These are phyloP conservation scores for Condylura cristata DNA, from an alignment of 2,113 vertebrate species.

Conservation along the genomic window DNA sequence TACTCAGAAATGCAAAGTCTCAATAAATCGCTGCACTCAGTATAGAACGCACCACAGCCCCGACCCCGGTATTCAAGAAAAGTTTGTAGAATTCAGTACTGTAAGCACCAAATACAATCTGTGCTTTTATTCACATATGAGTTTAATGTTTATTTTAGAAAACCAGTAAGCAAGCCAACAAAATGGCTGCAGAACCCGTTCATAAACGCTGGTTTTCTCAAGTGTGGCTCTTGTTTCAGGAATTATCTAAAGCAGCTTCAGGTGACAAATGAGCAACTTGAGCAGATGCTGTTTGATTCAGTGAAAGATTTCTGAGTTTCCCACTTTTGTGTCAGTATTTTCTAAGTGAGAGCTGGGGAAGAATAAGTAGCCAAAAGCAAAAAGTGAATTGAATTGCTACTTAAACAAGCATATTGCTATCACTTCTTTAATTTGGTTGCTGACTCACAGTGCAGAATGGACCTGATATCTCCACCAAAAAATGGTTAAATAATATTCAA, in stretches of 20 bases:
- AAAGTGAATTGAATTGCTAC: neutral
- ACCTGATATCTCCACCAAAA: neutral
- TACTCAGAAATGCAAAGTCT: neutral
- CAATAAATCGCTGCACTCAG: neutral
- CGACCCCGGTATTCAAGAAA: neutral
- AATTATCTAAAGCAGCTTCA: neutral
- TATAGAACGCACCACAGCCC: neutral
- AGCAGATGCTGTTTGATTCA: neutral
- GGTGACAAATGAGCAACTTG: neutral
- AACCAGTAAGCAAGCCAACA: neutral
- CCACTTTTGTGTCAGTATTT: neutral
- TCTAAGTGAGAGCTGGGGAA: neutral
- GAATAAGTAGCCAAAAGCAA: neutral
- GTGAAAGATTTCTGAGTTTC: neutral
- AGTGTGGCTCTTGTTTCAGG: neutral
- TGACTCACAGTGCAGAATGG: neutral
- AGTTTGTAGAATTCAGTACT: neutral
- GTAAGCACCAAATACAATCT: neutral
- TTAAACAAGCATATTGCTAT: neutral
- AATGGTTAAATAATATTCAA: neutral
- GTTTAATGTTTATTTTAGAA: neutral
- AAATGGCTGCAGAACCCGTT: neutral
- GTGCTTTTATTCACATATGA: neutral
- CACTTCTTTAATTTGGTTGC: neutral
- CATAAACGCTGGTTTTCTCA: neutral